phyloP scores from a whole-genome alignment of 2,113 vertebrate genomes.

The Piaya cayana region DNA sequence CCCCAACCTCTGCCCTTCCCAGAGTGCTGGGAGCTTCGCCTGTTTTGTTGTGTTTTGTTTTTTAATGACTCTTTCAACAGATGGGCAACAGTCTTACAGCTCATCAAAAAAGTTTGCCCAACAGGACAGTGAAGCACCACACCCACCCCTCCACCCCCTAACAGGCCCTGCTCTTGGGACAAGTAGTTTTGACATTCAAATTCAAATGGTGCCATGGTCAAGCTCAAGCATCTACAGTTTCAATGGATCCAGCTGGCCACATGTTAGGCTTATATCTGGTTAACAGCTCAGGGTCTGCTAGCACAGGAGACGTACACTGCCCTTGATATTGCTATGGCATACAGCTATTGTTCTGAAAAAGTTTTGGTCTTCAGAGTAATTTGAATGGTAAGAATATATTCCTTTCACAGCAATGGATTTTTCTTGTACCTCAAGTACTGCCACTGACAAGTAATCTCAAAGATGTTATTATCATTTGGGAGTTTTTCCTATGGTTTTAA shows the following conservation, averaged over 20 bases:
- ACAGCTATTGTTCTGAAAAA: neutral
- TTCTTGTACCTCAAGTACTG: neutral
- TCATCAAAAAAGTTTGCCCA: neutral
- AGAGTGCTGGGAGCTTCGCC: neutral
- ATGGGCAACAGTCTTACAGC: neutral
- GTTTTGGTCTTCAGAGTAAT: neutral
- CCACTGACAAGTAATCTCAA: neutral
- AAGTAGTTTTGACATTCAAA: neutral
- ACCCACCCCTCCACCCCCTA: neutral
- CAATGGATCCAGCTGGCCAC: neutral
- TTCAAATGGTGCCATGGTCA: conserved; percentile 3
- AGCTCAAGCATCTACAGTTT: neutral
- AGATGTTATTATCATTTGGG: neutral
- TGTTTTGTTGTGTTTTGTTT: neutral
- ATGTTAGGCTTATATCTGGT: neutral
- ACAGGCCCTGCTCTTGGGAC: neutral
- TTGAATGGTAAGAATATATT: neutral
- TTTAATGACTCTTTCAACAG: neutral
- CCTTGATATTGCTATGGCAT: fast-evolving
- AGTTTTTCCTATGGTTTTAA: neutral
- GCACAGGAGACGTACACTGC: neutral
- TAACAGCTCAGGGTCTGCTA: neutral
- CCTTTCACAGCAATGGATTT: neutral
- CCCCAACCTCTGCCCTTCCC: conserved; percentile 33
- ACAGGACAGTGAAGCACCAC: neutral